Conservation (phyloP, 2,113 vertebrate genomes). For the Epinephelus fuscoguttatus region DNA sequence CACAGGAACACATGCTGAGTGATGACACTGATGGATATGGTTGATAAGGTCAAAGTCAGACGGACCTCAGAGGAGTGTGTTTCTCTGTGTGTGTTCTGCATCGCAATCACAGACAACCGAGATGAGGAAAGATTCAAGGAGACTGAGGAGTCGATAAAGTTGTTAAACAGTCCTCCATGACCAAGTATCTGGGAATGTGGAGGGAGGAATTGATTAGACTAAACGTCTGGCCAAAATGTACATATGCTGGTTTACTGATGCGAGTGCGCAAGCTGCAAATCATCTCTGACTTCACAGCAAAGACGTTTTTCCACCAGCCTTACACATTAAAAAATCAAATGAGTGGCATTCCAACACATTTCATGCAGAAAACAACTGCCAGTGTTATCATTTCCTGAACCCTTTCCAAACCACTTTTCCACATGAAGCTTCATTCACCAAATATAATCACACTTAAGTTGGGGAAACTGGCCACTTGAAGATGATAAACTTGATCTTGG, state of each 20-base stretch:
- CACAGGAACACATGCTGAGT: neutral
- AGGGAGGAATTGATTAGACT: conserved; percentile 60
- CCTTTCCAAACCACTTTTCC: conserved; percentile 60
- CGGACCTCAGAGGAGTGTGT: neutral
- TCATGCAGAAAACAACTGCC: conserved; percentile 53
- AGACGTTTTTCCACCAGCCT: conserved; percentile 40
- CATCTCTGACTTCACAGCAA: conserved; percentile 18
- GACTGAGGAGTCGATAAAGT: neutral
- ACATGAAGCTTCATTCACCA: conserved; percentile 55
- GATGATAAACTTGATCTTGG: conserved; percentile 33
- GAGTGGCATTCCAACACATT: conserved; percentile 34
- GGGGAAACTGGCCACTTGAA: conserved; percentile 20
- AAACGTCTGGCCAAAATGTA: conserved; percentile 41
- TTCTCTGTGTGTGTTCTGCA: neutral
- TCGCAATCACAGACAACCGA: neutral
- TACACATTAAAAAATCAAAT: conserved; percentile 22
- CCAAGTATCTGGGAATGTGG: conserved; percentile 53
- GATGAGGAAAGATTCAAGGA: conserved; percentile 24
- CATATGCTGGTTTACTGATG: conserved; percentile 14
- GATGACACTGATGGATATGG: conserved; percentile 30
- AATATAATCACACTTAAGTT: conserved; percentile 26
- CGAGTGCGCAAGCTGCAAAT: conserved; percentile 42
- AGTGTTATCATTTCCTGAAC: conserved; percentile 17
- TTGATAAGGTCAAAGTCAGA: conserved; percentile 13
- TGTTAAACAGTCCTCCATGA: conserved; percentile 43